Evolutionary conservation across 1,140 invertebrate genomes (phyloP).

Genomic region (Philaenus spumarius): DNA sequence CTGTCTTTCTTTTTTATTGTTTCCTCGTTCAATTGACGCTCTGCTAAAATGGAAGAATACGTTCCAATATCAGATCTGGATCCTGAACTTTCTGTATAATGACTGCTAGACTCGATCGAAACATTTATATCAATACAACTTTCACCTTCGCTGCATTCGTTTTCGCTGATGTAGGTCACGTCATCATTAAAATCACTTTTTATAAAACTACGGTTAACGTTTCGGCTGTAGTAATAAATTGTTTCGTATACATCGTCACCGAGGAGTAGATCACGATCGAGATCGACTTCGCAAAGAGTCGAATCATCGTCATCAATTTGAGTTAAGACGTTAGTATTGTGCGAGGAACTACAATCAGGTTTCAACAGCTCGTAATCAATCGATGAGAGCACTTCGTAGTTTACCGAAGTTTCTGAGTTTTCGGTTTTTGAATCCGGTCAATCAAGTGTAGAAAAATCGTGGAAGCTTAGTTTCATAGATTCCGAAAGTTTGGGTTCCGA

Average conservation of each 20-base stretch:
- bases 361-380: not conserved
- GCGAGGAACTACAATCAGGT: not conserved
- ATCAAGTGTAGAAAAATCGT: not conserved
- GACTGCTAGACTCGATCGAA: not conserved
- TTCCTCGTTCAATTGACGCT: not conserved
- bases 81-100: not conserved
- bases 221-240: slow-evolving; percentile 15
- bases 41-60: not conserved
- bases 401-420: not conserved
- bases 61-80: slow-evolving; percentile 1
- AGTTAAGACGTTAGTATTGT: not conserved
- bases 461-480: slow-evolving; percentile 47
- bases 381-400: not conserved
- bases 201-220: slow-evolving; percentile 1
- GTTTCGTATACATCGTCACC: slow-evolving; percentile 19
- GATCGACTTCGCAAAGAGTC: slow-evolving; percentile 3
- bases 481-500: slow-evolving; percentile 65
- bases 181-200: not conserved
- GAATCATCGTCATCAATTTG: not conserved
- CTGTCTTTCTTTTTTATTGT: slow-evolving; percentile 1
- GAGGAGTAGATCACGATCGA: slow-evolving; percentile 7
- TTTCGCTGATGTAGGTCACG: not conserved
- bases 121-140: too few species aligned
- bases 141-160: not conserved
- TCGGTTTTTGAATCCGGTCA: not conserved